Evolutionary conservation across 2,888 invertebrate species (phyloP), one percentile per base, ranked within the genome.

Genomic region (Euproctis similis): DNA sequence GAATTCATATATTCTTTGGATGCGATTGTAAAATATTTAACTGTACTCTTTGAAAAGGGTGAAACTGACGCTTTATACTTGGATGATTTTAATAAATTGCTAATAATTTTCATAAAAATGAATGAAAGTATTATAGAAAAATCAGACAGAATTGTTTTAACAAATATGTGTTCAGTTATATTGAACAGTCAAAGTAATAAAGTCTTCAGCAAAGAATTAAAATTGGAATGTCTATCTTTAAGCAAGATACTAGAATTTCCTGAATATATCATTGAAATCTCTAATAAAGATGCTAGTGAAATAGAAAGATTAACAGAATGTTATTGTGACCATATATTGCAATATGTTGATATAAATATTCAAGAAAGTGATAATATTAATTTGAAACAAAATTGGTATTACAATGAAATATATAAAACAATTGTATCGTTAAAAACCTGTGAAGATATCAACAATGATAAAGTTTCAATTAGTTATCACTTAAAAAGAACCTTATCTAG

Each of bases 41-140:
- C 58, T 46, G 37, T 74, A 7, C 62, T 66, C n/a, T 52, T 63
- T 60, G 65, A 70, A 25, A 77, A 76, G 46, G 59, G 59, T 34
- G 76, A 72, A 59, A 43, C 73, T 12, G 53, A 60, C 42, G 35
- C 38, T 18, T 31, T 46, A 2, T 51, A 60, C 14, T 39, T 78
- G n/a, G 53, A 61, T n/a, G 44, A 40, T 23, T 67, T 72, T 19
- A 69, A 67, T 42, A 46, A 39, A 31, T n/a, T 59, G 2, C 28
- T 73, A 19, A 26, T 57, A 17, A 48, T 42, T 24, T 55, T 75
- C 2, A 25, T 81, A 8, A 59, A 57, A 44, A 40, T 42, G 11
- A 36, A 50, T 30, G 45, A 54, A 30, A 34, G 31, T 12, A 36
- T 39, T 7, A 12, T 51, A 26, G 29, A 51, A 4, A 43, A 46